Base-by-base conservation (phyloP, 1,140 invertebrate genomes). In the Megathymus violae region DNA sequence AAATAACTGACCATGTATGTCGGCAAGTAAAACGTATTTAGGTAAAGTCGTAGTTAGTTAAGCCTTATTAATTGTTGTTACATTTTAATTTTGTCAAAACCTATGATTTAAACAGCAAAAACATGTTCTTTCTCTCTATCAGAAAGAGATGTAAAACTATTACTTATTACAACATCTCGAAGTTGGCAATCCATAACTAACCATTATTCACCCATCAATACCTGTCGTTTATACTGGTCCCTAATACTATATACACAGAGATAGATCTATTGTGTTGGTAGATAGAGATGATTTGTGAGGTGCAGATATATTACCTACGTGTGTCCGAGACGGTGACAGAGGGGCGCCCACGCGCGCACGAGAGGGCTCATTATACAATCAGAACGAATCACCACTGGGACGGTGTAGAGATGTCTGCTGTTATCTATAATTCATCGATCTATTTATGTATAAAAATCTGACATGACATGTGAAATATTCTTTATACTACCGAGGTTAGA, bases 351-450 rank as follows among this genome's bases (percentile, higher is more conserved):
- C 86, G 82, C 84, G 81, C 69, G 80, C 82, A 82, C 83, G 79
- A 85, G 82, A 76, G 69, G 63, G 67, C 66, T 54, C 80, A 88
- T 89, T 89, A 89, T 85, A 85, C 85, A 88, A 88, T 89, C 82
- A 87, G 76, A 74, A 70, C 79, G 74, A 87, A 89, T 89, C 82
- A 81, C 75, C 76, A 69, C 76, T 43, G 47, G 43, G 41, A 63
- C 52, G 17, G 17, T 64, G 36, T 62, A 54, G 19, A 36, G 38
- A 62, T 40, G 48, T 40, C 31, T 5, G 31, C 1, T 10, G 7
- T 52, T 38, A 13, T 52, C 48, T 19, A 52, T 46, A 43, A 10
- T 13, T 16, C 15, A 43, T 19, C 14, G 7, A 19, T 43, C 17
- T 43, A 43, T 19, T 43, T 10, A 43, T 17, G 16, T 7, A 14